phyloP scores from a whole-genome alignment of 2,797 vertebrate species.

The Urophycis tenuis region DNA sequence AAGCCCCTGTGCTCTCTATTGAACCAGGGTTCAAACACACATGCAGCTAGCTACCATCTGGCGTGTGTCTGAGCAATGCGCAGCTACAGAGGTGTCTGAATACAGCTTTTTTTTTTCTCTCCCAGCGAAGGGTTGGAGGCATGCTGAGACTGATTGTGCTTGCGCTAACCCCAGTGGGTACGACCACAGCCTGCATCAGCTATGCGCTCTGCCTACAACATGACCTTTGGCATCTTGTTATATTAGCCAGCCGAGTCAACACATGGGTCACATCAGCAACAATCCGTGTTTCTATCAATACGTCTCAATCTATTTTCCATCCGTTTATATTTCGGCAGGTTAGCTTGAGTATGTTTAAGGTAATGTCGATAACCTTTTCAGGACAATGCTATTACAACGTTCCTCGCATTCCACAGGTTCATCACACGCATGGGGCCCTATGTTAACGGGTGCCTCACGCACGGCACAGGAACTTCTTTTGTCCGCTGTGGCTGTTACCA shows the following conservation, averaged over 20 bases:
- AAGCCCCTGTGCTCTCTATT: constrained; percentile 22
- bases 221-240: constrained; percentile 14
- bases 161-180: constrained; percentile 12
- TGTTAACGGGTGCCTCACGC: constrained; percentile 58
- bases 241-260: constrained; percentile 19
- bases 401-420: constrained; percentile 50
- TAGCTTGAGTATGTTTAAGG: constrained; percentile 14
- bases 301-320: background rate
- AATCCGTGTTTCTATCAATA: background rate
- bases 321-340: background rate
- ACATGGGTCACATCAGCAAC: background rate
- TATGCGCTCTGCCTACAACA: constrained; percentile 16
- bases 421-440: constrained; percentile 6
- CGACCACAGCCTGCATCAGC: constrained; percentile 25
- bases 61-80: constrained; percentile 11
- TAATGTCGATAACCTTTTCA: constrained; percentile 32
- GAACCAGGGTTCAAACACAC: constrained; percentile 10
- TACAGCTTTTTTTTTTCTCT: constrained; percentile 17
- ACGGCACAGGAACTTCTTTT: background rate
- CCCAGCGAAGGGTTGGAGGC: constrained; percentile 9
- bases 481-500: background rate
- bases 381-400: constrained; percentile 24
- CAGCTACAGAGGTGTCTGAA: constrained; percentile 26
- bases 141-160: constrained; percentile 6
- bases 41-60: constrained; percentile 20